Evolutionary conservation across 2,113 vertebrate species (phyloP).

Genomic region (Euleptes europaea): DNA sequence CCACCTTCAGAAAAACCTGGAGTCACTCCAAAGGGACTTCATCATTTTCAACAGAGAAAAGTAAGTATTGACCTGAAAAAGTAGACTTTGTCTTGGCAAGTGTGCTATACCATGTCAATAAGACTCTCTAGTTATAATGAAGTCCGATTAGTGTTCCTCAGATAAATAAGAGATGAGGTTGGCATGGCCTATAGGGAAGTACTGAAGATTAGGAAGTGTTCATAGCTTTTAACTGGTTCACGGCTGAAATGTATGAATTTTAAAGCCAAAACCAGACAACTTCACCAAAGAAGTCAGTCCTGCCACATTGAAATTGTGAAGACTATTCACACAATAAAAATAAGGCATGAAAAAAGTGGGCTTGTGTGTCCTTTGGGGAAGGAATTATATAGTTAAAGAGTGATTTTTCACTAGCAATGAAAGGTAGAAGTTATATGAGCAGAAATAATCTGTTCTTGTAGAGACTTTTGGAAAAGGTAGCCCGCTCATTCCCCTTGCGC

Average conservation of each 20-base stretch:
- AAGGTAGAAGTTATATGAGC: not conserved
- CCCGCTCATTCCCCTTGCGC: not conserved
- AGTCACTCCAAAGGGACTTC: conserved; percentile 92
- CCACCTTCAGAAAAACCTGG: conserved; percentile 89
- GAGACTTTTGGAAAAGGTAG: not conserved
- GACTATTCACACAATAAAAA: not conserved
- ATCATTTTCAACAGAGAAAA: conserved; percentile 98
- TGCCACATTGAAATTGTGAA: not conserved
- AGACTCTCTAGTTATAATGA: not conserved
- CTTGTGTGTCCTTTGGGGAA: not conserved
- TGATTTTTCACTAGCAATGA: not conserved
- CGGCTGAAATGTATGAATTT: not conserved
- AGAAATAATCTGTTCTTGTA: not conserved
- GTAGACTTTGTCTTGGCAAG: not conserved
- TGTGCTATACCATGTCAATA: not conserved
- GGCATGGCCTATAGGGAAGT: not conserved
- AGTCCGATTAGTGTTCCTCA: not conserved
- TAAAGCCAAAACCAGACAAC: not conserved
- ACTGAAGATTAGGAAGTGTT: not conserved
- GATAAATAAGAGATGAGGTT: not conserved
- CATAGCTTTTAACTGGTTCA: not conserved
- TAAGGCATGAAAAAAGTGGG: not conserved
- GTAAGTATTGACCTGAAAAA: conserved; percentile 73
- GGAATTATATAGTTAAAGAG: not conserved
- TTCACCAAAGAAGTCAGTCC: not conserved